Conservation (phyloP, 2,113 vertebrate species). For the Oreotragus oreotragus region DNA sequence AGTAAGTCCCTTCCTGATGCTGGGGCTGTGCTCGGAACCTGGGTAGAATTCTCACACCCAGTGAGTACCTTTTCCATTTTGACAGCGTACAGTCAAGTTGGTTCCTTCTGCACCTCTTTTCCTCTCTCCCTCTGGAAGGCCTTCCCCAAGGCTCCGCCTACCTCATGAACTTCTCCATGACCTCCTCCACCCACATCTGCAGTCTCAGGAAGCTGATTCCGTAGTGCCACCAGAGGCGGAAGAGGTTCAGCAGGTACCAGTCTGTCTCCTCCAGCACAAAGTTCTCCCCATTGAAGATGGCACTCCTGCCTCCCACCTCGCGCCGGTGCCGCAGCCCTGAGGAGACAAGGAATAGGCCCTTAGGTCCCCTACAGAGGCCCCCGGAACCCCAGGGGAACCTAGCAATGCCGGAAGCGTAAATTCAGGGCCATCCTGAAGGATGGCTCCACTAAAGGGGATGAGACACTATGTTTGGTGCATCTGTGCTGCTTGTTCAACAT, state of each 20-base stretch:
- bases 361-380: not conserved
- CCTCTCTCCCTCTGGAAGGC: not conserved
- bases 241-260: slow-evolving; percentile 97
- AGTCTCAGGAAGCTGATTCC: slow-evolving; percentile 98
- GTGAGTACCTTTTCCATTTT: not conserved
- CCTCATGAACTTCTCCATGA: slow-evolving; percentile 99
- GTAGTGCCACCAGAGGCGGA: slow-evolving; percentile 98
- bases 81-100: not conserved
- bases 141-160: slow-evolving; percentile 44
- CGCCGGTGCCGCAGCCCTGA: slow-evolving; percentile 93
- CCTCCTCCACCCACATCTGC: slow-evolving; percentile 99
- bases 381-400: not conserved
- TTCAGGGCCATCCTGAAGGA: not conserved
- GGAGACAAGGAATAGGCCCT: not conserved
- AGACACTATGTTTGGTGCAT: not conserved
- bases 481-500: not conserved
- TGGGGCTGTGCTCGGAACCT: not conserved
- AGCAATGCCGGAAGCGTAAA: not conserved
- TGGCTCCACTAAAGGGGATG: not conserved
- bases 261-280: slow-evolving; percentile 96
- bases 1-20: rapidly evolving
- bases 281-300: slow-evolving; percentile 92
- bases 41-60: not conserved
- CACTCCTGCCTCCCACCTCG: slow-evolving; percentile 91
- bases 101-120: not conserved